Conservation (phyloP, 2,113 vertebrate species). For the chimpanzee (Pan troglodytes) region DNA sequence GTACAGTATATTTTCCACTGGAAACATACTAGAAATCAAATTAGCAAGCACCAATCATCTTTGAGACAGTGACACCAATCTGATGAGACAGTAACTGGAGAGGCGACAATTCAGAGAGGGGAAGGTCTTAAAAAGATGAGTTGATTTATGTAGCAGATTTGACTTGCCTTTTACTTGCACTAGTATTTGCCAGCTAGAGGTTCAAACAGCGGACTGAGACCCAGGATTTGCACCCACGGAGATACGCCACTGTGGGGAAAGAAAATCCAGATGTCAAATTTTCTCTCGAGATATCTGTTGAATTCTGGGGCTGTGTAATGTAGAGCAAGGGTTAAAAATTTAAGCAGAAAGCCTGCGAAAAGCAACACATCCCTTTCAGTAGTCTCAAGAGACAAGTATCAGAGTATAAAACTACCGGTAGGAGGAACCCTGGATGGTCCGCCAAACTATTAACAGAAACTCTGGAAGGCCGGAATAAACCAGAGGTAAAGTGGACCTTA, state of each 20-base stretch:
- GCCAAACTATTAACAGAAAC: background rate
- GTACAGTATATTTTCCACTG: background rate
- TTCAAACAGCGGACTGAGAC: background rate
- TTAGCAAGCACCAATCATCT: background rate
- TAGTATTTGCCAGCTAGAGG: background rate
- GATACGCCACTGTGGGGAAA: background rate
- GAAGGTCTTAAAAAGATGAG: background rate
- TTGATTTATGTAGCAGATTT: background rate
- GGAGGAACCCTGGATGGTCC: background rate
- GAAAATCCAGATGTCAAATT: background rate
- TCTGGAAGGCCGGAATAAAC: background rate
- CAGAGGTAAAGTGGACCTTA: background rate
- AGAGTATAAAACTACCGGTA: background rate
- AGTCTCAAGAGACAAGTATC: background rate
- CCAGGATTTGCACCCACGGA: background rate
- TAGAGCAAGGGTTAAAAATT: background rate
- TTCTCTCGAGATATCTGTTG: background rate
- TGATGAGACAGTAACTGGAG: background rate
- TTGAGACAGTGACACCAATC: background rate
- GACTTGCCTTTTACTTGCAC: background rate
- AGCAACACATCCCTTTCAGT: background rate
- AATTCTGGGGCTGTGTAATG: background rate
- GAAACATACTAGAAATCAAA: background rate
- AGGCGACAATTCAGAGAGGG: background rate
- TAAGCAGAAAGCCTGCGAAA: background rate